Percentiles rank a stretch among this genome's conserved stretches.
Evolutionary conservation across 2,797 vertebrate genomes (phyloP).

Genomic region (Tapera naevia): DNA sequence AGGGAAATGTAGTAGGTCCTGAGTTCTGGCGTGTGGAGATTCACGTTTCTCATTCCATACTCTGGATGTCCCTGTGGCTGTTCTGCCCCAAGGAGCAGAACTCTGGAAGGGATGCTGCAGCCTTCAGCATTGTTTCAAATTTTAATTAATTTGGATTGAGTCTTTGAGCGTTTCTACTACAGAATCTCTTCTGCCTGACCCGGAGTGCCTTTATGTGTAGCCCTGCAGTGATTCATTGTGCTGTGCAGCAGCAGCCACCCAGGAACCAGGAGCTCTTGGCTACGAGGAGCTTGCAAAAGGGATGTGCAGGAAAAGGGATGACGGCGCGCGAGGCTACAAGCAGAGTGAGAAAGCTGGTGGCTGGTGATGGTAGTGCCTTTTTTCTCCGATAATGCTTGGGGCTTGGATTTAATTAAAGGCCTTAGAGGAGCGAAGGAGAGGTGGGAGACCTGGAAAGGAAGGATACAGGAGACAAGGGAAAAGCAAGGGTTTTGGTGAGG

Average conservation of each 20-base stretch:
- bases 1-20: accelerated
- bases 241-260: background rate
- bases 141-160: background rate
- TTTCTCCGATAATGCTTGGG: no score
- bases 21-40: background rate
- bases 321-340: no score
- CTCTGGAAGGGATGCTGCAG: background rate
- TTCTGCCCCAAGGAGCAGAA: background rate
- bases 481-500: accelerated
- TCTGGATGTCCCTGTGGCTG: accelerated
- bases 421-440: background rate
- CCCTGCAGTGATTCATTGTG: background rate
- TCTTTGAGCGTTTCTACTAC: background rate
- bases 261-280: background rate
- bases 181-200: background rate
- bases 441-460: background rate
- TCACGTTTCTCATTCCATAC: accelerated
- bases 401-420: background rate
- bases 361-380: background rate
- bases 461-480: background rate
- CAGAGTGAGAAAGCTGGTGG: accelerated
- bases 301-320: accelerated
- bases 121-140: background rate
- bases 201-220: background rate
- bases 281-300: background rate